Conservation (phyloP, 2,113 vertebrate genomes). For the Halcyon malimbica region DNA sequence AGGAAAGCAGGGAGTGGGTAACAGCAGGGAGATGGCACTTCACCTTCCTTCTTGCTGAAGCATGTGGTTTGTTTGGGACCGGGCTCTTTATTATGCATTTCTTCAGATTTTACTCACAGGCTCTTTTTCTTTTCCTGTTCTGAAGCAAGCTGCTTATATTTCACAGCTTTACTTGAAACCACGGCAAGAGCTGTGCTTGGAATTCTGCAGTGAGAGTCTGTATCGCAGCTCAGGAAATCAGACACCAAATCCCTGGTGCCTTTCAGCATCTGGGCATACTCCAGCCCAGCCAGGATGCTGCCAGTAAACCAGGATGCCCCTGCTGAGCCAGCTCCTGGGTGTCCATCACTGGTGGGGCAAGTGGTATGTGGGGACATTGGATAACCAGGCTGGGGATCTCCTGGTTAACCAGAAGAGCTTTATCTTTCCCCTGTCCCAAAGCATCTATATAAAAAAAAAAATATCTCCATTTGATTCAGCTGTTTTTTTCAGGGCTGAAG, state of each 20-base stretch:
- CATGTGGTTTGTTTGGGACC: fast-evolving
- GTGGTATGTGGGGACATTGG: fast-evolving
- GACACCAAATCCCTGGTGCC: neutral
- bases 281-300: neutral
- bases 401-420: neutral
- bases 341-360: fast-evolving
- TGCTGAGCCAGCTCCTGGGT: neutral
- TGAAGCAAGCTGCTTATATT: neutral
- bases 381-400: neutral
- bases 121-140: neutral
- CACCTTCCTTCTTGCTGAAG: neutral
- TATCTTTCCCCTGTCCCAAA: neutral
- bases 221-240: neutral
- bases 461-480: neutral
- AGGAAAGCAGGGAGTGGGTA: neutral
- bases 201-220: neutral
- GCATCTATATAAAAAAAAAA: neutral
- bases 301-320: neutral
- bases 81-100: neutral
- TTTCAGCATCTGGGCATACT: neutral
- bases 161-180: neutral
- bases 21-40: neutral
- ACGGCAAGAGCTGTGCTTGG: fast-evolving
- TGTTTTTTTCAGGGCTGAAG: neutral
- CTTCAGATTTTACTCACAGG: neutral